Evolutionary conservation across 2,113 vertebrate genomes (phyloP).

Genomic region (Semicossyphus pulcher): DNA sequence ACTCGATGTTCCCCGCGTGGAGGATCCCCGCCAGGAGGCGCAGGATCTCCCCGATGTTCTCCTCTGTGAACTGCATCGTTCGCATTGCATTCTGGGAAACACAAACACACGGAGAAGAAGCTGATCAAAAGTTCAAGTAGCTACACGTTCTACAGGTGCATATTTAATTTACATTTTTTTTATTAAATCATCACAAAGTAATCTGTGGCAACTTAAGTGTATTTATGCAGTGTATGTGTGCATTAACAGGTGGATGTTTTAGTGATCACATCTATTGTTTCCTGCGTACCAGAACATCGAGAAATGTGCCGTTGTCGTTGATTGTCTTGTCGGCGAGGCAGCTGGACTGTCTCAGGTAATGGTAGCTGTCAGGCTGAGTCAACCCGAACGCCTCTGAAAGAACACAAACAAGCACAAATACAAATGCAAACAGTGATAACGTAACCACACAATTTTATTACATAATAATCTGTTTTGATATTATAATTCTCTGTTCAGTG

Average conservation of each 20-base stretch:
- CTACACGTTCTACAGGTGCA: not conserved
- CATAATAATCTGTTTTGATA: too few relatives aligned
- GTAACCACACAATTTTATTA: too few relatives aligned
- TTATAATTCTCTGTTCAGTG: too few relatives aligned
- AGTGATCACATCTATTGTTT: too few relatives aligned
- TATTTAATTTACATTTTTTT: too few relatives aligned
- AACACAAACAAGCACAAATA: not conserved
- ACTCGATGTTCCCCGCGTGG: constrained; percentile 93
- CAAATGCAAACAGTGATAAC: too few relatives aligned
- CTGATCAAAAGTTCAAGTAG: too few relatives aligned
- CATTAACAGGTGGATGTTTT: not conserved
- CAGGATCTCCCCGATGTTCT: constrained; percentile 90
- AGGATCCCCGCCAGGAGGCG: constrained; percentile 92
- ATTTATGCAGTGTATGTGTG: not conserved
- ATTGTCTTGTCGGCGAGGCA: constrained; percentile 88
- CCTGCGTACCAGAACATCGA: constrained; percentile 91
- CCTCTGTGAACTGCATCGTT: constrained; percentile 93
- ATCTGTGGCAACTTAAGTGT: too few relatives aligned
- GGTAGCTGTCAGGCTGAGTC: constrained; percentile 88
- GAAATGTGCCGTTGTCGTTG: constrained; percentile 89
- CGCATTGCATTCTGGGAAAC: constrained; percentile 89
- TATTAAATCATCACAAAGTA: too few relatives aligned
- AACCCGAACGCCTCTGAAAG: constrained; percentile 91
- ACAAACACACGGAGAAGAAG: not conserved
- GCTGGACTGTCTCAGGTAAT: constrained; percentile 94